A percentile compares a stretch with the other conserved stretches of the same genome.
Conservation (phyloP, 2,888 invertebrate genomes). For the Cremastobaeus sp. region DNA sequence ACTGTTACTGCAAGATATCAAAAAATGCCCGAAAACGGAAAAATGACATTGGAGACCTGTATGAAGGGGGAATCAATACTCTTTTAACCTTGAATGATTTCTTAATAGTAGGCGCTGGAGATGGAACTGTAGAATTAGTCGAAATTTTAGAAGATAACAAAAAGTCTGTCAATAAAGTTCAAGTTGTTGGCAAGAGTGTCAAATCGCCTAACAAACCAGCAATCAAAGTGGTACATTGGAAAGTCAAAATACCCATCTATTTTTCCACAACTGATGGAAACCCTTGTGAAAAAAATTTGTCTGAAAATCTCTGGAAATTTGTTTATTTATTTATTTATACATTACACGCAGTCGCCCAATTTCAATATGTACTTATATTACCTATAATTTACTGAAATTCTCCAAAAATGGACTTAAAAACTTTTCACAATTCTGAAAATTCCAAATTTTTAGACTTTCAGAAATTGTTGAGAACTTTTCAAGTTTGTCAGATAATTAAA, state of each 20-base stretch:
- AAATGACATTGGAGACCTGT: slow-evolving; percentile 81
- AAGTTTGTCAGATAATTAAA: no score
- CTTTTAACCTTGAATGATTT: slow-evolving; percentile 81
- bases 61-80: slow-evolving; percentile 83
- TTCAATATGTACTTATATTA: no score
- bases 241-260: background rate
- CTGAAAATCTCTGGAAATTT: no score
- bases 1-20: slow-evolving; percentile 83
- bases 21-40: slow-evolving; percentile 79
- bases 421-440: no score
- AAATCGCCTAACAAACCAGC: slow-evolving; percentile 78
- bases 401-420: no score
- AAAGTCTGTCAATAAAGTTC: slow-evolving; percentile 8
- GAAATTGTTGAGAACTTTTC: no score
- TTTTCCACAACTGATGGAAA: no score
- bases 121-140: slow-evolving; percentile 88
- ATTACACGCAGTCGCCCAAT: no score
- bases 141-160: slow-evolving; percentile 73
- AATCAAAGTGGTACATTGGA: slow-evolving; percentile 76
- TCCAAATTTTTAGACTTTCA: no score
- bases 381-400: no score
- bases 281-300: no score
- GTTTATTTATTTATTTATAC: no score
- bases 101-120: slow-evolving; percentile 89
- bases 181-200: slow-evolving; percentile 62